Evolutionary conservation across 2,888 invertebrate genomes (phyloP).

Genomic region (Acronicta leporina): DNA sequence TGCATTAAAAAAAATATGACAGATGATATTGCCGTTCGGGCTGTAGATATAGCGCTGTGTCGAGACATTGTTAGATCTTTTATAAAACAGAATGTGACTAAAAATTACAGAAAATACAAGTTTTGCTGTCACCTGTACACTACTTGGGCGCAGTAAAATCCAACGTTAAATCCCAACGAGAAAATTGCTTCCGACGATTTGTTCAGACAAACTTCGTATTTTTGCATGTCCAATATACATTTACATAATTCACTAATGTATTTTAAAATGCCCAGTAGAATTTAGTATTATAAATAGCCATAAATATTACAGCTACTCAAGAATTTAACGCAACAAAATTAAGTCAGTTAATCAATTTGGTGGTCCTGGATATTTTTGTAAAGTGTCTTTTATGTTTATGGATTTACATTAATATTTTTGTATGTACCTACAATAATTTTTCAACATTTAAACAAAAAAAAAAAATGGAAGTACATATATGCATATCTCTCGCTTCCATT

Average conservation of each 20-base stretch:
- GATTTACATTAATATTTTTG: no score
- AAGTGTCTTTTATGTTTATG: no score
- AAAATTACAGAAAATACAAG: slow-evolving; percentile 2
- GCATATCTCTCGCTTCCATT: no score
- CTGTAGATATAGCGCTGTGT: no score
- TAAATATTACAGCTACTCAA: not conserved
- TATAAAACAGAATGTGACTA: not conserved
- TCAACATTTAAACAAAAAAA: no score
- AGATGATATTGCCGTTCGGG: no score
- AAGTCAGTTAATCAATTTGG: not conserved
- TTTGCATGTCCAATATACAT: slow-evolving; percentile 35
- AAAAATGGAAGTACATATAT: no score
- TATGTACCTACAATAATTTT: no score
- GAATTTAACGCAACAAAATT: not conserved
- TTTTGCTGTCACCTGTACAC: slow-evolving; percentile 46
- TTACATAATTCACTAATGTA: slow-evolving; percentile 53
- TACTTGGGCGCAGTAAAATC: slow-evolving; percentile 72
- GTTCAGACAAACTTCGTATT: slow-evolving; percentile 68
- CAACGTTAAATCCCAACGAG: slow-evolving; percentile 77
- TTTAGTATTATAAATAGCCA: slow-evolving; percentile 27
- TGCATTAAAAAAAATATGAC: no score
- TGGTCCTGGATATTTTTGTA: no score
- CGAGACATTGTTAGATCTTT: not conserved
- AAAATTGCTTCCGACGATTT: slow-evolving; percentile 83
- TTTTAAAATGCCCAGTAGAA: slow-evolving; percentile 29